Percentiles rank a stretch among this genome's conserved stretches.
These are phyloP conservation scores for Phrynocephalus versicolor DNA, from an alignment of 2,113 vertebrate genomes.

Conservation along the genomic window DNA sequence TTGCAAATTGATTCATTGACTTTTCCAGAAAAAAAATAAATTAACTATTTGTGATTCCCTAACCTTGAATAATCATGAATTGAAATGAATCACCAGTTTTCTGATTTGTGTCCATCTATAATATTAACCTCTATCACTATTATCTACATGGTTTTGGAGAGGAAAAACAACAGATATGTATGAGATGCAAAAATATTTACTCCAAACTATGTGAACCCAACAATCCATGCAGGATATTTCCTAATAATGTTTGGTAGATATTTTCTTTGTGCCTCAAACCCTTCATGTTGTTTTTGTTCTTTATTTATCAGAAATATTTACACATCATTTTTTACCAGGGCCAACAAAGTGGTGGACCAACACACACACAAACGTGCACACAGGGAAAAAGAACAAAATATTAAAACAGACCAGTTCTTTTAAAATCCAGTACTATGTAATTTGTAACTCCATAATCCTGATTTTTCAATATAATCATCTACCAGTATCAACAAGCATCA, in stretches of 20 bases:
- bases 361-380: too few species aligned
- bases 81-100: too few species aligned
- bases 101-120: too few species aligned
- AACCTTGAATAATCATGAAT: too few species aligned
- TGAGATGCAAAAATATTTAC: background rate
- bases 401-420: too few species aligned
- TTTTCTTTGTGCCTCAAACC: background rate
- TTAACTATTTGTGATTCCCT: too few species aligned
- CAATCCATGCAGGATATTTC: constrained; percentile 16
- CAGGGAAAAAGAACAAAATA: too few species aligned
- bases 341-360: too few species aligned
- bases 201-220: background rate
- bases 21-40: too few species aligned
- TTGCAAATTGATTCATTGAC: too few species aligned
- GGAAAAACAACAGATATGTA: background rate
- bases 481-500: background rate
- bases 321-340: too few species aligned
- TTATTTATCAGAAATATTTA: too few species aligned
- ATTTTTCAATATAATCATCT: background rate
- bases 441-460: background rate
- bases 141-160: background rate
- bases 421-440: background rate
- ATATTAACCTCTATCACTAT: background rate
- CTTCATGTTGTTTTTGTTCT: background rate
- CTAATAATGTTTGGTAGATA: background rate